These are phyloP conservation scores for Caracal caracal DNA, from an alignment of 2,113 vertebrate species.

Conservation along the genomic window DNA sequence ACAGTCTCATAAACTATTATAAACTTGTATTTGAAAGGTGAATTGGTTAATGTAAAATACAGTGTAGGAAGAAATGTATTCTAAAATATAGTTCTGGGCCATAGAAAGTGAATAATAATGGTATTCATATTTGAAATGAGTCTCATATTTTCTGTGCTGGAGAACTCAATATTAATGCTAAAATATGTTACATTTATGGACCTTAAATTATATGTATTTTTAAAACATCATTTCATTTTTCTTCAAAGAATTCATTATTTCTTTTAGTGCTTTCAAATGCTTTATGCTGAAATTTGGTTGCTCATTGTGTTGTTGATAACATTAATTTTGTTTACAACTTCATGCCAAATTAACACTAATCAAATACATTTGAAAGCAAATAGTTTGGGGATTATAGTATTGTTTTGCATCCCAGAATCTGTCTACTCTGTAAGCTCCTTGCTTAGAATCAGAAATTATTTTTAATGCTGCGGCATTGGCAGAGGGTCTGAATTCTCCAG, in stretches of 20 bases:
- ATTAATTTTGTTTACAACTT: background rate
- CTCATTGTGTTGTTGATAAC: background rate
- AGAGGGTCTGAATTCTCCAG: background rate
- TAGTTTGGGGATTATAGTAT: background rate
- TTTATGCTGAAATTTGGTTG: background rate
- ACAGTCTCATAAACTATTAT: background rate
- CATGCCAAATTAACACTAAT: background rate
- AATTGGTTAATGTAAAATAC: background rate
- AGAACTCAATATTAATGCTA: background rate
- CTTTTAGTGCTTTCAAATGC: background rate
- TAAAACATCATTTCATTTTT: background rate
- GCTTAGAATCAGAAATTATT: background rate
- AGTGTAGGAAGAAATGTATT: background rate
- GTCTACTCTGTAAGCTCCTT: background rate
- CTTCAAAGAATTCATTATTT: background rate
- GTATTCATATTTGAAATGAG: background rate
- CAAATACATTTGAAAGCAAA: background rate
- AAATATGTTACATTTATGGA: background rate
- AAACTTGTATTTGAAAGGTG: background rate
- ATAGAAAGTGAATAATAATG: background rate
- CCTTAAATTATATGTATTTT: background rate
- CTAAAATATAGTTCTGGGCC: slow-evolving; percentile 15
- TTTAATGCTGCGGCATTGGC: background rate
- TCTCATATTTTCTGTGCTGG: background rate
- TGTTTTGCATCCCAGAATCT: background rate